Base-by-base conservation (phyloP, 2,113 vertebrate genomes). In the Anser cygnoides region DNA sequence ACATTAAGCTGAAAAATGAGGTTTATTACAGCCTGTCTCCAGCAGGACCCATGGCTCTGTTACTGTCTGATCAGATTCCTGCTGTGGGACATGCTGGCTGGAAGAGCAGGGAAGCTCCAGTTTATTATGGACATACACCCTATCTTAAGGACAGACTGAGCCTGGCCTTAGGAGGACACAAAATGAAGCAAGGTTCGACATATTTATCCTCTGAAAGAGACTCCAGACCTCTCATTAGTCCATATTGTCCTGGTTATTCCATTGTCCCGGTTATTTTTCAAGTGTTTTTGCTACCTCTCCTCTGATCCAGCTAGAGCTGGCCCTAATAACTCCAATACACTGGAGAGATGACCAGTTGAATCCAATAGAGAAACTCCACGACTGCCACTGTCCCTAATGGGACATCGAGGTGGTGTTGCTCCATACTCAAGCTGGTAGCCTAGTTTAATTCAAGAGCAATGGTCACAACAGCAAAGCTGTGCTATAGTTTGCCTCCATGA, bases 391-490 rank as follows among this genome's bases (percentile, higher is more conserved):
- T 43, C 57, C 31, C 7, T 57, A 13, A 50, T 0, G 4, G 11
- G 37, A 46, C 37, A 39, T 10, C 0, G 1, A 17, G 22, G 20
- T 23, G 33, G 18, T 16, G 12, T 23, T 6, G 13, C 10, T 50
- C 43, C 25, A 4, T 37, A 5, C 19, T 66, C 28, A 39, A 39
- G 17, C 13, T 9, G 43, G 29, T 8, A 50, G 7, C 10, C 43
- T 22, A 44, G 44, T 13, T 41, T 18, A 17, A 14, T 67, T 8
- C 10, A 75, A 54, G 7, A 55, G 12, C 9, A 55, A 39, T 14
- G 14, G 13, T 22, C 71, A n/a, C 23, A 16, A 58, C 11, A 8
- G 22, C 65, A 54, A 59, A 39, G 55, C 31, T 13, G 7, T 16
- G n/a, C 26, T 35, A 17, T 17, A 28, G 55, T 67, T 67, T 49